Base-by-base conservation (phyloP, 2,797 vertebrate genomes). In the Anabacerthia variegaticeps region DNA sequence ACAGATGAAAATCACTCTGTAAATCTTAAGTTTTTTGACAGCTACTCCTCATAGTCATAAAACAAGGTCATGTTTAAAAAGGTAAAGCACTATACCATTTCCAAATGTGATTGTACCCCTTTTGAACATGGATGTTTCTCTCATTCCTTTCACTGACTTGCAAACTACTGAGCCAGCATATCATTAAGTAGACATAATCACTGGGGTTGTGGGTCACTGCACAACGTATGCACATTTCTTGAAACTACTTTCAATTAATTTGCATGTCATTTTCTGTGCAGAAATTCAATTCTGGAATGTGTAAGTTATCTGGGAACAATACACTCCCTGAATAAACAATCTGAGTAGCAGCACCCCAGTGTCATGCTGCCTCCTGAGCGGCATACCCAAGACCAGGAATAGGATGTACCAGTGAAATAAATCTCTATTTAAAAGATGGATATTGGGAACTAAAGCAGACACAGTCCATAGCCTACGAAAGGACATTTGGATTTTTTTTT, bases 231-330 rank as follows among this genome's bases (percentile, higher is more conserved):
- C 75, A 44, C 55, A 10, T 49, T 68, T 86, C 74, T 88, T 79
- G 69, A 80, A 95, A 86, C 24, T 43, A 58, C n/a, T 69, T 96
- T 61, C 79, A 68, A 66, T 74, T 85, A 46, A 94, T 92, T 76
- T 89, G 63, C 85, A 63, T 77, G 59, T 41, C 32, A 76, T 51
- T 46, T 51, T 67, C 93, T 52, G 72, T 36, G 88, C 72, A 94
- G 74, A 89, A 96, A 67, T 22, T 49, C 34, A 55, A 36, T 62
- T 41, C 71, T 52, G 61, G 91, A 91, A 89, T 63, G 44, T 93
- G 59, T 75, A 85, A 76, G 27, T 61, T 82, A 65, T 39, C 79
- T 20, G 66, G 48, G 43, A 52, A 75, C 30, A 86, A 83, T 24
- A 63, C 72, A 39, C 20, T 46, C n/a, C n/a, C 62, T 58, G 36